Base-by-base conservation (phyloP, 64 coral and sea anemone genomes). In the Montipora capricornis region DNA sequence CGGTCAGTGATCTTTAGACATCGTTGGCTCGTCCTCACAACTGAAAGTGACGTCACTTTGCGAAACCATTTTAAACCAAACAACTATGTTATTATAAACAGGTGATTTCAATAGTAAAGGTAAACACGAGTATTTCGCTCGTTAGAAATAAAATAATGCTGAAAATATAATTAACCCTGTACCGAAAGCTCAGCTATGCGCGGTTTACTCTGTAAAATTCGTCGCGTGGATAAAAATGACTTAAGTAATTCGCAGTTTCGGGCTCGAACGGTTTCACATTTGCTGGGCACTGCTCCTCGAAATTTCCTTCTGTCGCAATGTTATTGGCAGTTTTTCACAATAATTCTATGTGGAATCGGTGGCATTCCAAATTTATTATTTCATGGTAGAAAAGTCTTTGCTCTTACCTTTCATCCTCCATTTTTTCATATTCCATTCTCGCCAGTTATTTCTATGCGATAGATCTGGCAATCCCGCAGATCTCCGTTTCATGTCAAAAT, bases 391-490 rank as follows among this genome's bases (percentile, higher is more conserved):
- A 52, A 49, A 71, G 17, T 13, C 11, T n/a, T 3, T 10, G 4
- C 8, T 49, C 92, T 80, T 88, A 88, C 84, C 92, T 93, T 16
- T 93, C 92, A 13, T 93, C 92, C 61, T 87, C 74, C 92, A 93
- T 93, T 84, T 93, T 93, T 37, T 93, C 92, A 51, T 93, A 93
- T 77, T 85, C 92, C 92, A 93, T 93, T 88, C 82, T 93, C 67
- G 85, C 62, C 87, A 80, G 57, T 78, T 88, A 24, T 20, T 74
- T 22, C 83, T 77, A 44, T 15, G 59, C 29, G 47, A 74, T 44
- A 60, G 62, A 44, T 73, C 84, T 68, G 76, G 76, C 84, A 79
- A 93, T 80, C 62, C 22, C 92, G 20, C 76, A 73, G 82, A 19
- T 73, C 64, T 86, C 10, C 22, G 44, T 86, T 50, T 78, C 79